Conservation (phyloP, 2,888 invertebrate genomes). For the Hoplodrina blanda region DNA sequence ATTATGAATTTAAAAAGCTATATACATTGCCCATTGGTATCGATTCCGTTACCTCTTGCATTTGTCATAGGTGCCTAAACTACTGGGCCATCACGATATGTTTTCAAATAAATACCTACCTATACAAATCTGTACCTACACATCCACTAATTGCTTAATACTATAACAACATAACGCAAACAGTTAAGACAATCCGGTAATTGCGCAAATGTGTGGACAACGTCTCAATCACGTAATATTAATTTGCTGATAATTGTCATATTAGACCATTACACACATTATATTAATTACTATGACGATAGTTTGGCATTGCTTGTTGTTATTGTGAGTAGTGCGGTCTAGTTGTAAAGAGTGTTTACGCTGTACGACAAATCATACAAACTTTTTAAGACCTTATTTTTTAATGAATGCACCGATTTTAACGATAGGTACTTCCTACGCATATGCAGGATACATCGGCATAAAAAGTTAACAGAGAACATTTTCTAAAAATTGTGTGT, state of each 20-base stretch:
- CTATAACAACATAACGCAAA: slow-evolving; percentile 6
- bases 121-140: background rate
- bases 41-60: too few species aligned
- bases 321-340: background rate
- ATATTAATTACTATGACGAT: slow-evolving; percentile 21
- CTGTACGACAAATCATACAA: too few species aligned
- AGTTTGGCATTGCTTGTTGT: slow-evolving; percentile 22
- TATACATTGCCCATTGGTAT: too few species aligned
- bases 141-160: slow-evolving; percentile 25
- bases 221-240: slow-evolving; percentile 50
- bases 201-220: slow-evolving; percentile 38
- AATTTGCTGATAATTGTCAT: slow-evolving; percentile 56
- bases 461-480: too few species aligned
- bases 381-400: too few species aligned
- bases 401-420: too few species aligned
- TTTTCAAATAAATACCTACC: background rate
- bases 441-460: too few species aligned
- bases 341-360: background rate
- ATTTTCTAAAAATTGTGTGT: too few species aligned
- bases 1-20: too few species aligned
- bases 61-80: too few species aligned
- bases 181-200: slow-evolving; percentile 33
- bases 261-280: slow-evolving; percentile 41
- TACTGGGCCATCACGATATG: too few species aligned
- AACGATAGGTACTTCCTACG: too few species aligned